phyloP scores from a whole-genome alignment of 2,113 vertebrate species.

The Passer montanus region DNA sequence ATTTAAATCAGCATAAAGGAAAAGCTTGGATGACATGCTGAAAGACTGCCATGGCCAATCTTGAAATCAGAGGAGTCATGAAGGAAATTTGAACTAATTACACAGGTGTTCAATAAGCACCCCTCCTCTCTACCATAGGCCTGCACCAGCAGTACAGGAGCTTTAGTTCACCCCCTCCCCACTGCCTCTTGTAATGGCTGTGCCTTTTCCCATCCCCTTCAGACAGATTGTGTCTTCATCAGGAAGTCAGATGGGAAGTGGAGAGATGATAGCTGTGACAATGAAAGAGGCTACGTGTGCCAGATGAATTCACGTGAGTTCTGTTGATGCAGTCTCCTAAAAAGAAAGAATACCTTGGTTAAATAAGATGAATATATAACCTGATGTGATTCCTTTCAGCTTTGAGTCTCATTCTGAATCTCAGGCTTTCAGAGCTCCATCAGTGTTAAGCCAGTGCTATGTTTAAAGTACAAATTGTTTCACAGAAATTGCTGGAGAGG shows the following conservation, averaged over 20 bases:
- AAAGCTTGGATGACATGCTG: neutral
- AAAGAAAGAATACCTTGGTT: neutral
- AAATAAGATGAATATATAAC: neutral
- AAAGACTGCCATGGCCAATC: neutral
- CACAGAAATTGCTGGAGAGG: neutral
- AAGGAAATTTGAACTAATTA: neutral
- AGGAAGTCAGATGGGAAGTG: constrained; percentile 71
- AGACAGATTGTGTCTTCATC: constrained; percentile 81
- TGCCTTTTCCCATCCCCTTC: neutral
- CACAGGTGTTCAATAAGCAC: neutral
- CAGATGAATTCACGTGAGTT: constrained; percentile 79
- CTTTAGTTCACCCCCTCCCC: neutral
- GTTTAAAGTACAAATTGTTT: neutral
- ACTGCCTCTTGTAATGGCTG: neutral
- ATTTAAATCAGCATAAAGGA: neutral
- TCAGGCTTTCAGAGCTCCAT: neutral
- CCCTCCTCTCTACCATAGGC: neutral
- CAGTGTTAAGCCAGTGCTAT: neutral
- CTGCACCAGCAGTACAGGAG: neutral
- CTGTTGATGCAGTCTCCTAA: neutral
- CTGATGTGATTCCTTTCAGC: neutral
- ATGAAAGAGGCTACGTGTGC: constrained; percentile 75
- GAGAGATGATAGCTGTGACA: constrained; percentile 80
- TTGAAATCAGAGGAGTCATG: neutral
- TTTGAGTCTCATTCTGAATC: neutral